Percentiles rank a stretch among this genome's conserved stretches.
phyloP scores from a whole-genome alignment of 1,140 invertebrate species.

The Caenorhabditis remanei region DNA sequence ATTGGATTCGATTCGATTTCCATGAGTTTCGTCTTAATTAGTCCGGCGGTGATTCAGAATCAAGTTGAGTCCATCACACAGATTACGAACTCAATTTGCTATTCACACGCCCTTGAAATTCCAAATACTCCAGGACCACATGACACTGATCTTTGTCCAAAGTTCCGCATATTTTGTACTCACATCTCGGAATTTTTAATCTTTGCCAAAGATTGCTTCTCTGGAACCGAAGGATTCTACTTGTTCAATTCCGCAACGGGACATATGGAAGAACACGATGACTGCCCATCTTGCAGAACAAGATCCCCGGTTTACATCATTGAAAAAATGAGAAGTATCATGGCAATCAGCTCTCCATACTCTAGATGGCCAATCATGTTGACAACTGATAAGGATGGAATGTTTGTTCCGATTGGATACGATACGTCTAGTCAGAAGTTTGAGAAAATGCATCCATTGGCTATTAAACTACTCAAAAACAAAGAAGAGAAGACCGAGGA shows the following conservation, averaged over 20 bases:
- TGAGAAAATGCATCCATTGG: neutral
- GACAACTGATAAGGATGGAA: neutral
- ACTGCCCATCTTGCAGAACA: neutral
- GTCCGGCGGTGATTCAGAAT: neutral
- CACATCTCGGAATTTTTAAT: neutral
- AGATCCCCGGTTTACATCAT: neutral
- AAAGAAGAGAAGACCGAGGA: neutral
- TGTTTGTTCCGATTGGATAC: neutral
- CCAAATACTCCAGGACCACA: neutral
- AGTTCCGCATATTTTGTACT: neutral
- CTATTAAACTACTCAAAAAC: neutral
- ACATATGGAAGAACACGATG: neutral
- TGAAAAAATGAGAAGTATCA: neutral
- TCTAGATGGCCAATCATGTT: conserved; percentile 3
- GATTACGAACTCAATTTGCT: neutral
- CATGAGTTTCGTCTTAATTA: neutral
- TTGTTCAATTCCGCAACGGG: neutral
- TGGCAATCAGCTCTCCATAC: neutral
- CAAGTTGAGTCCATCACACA: neutral
- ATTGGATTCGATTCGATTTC: neutral
- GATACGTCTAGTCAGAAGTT: neutral
- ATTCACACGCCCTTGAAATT: neutral
- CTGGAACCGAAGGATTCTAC: neutral
- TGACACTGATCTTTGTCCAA: neutral
- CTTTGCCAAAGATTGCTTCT: neutral